These are phyloP conservation scores for Chalcosyrphus nemorum DNA, from an alignment of 2,888 invertebrate species.

Conservation along the genomic window DNA sequence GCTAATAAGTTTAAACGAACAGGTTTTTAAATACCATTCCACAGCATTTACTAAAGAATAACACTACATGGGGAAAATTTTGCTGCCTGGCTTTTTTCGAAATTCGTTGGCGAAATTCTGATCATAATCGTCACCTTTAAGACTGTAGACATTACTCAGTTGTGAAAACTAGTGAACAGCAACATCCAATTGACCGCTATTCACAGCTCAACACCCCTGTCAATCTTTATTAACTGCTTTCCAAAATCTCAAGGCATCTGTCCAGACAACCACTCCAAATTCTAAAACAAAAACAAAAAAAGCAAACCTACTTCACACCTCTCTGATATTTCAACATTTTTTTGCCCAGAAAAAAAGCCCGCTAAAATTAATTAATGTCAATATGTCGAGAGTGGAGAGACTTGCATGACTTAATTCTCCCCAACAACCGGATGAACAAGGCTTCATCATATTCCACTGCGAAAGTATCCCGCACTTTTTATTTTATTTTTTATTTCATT, in stretches of 20 bases:
- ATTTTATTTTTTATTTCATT: neutral
- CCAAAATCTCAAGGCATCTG: neutral
- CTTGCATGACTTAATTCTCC: constrained; percentile 6
- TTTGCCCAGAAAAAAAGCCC: neutral
- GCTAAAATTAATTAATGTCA: neutral
- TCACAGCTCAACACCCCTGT: neutral
- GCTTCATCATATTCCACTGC: neutral
- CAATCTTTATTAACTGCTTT: neutral
- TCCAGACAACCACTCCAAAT: no score
- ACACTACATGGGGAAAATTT: no score
- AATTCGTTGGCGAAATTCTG: no score
- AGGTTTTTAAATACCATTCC: no score
- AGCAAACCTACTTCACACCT: neutral
- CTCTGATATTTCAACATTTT: neutral
- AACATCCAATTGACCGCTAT: no score
- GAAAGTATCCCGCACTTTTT: neutral
- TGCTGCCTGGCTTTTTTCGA: no score
- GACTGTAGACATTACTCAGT: no score
- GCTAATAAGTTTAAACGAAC: no score
- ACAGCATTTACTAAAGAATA: no score
- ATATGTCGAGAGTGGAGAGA: neutral
- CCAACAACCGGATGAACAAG: constrained; percentile 18
- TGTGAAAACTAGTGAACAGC: no score
- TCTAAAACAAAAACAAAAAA: no score
- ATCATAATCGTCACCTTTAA: no score